Percentiles rank a stretch among this genome's conserved stretches.
phyloP scores from a whole-genome alignment of 2,113 vertebrate species.

The Ciconia stormi region DNA sequence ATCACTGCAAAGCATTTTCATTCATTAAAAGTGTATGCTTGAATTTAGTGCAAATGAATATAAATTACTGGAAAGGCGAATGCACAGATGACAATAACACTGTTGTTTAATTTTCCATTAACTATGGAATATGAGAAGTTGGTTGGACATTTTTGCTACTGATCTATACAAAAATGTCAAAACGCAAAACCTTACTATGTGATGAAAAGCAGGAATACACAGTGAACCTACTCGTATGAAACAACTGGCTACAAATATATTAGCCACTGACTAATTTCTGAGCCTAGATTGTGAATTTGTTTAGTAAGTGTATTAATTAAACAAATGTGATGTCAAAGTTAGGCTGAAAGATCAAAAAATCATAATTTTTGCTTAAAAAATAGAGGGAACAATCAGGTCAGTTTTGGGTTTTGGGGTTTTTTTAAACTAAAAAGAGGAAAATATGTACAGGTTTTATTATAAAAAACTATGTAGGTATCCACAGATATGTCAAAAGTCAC shows the following conservation, averaged over 20 bases:
- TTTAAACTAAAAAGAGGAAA: not conserved
- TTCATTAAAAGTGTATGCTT: not conserved
- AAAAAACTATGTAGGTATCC: not conserved
- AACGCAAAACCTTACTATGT: not conserved
- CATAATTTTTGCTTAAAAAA: not conserved
- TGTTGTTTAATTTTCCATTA: not conserved
- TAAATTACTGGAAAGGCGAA: not conserved
- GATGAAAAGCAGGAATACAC: not conserved
- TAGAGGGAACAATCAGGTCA: not conserved
- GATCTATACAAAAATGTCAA: not conserved
- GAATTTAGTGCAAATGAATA: not conserved
- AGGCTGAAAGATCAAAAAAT: not conserved
- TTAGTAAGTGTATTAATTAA: slow-evolving; percentile 8
- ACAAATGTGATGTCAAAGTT: not conserved
- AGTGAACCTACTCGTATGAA: not conserved
- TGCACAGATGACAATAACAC: not conserved
- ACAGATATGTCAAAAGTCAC: not conserved
- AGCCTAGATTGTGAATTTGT: not conserved
- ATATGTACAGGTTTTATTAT: not conserved
- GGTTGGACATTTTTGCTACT: not conserved
- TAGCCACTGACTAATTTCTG: not conserved
- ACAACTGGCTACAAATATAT: not conserved
- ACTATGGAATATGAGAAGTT: not conserved
- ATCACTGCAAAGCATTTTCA: not conserved
- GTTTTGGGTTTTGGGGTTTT: not conserved